These are phyloP conservation scores for Rhinella marina DNA, from an alignment of 2,797 vertebrate genomes.

Conservation along the genomic window DNA sequence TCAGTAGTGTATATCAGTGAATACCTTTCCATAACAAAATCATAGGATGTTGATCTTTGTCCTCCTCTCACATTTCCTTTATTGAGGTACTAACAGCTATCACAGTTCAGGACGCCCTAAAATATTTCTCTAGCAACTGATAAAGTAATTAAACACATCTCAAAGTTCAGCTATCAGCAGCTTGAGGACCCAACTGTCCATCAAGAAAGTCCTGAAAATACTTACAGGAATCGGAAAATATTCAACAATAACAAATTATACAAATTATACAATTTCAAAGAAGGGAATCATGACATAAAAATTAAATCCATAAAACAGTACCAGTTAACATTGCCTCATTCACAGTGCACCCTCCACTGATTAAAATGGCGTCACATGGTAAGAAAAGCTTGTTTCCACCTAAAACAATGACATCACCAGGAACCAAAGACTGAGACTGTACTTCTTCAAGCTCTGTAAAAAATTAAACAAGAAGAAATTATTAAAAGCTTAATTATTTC, in stretches of 20 bases:
- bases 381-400: constrained; percentile 64
- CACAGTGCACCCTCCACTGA: constrained; percentile 70
- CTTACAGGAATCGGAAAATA: neutral
- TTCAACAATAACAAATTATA: neutral
- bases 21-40: too few relatives aligned
- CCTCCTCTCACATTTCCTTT: too few relatives aligned
- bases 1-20: too few relatives aligned
- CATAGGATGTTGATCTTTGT: too few relatives aligned
- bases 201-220: too few relatives aligned
- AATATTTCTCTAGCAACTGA: too few relatives aligned
- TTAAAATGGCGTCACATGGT: constrained; percentile 71
- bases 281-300: neutral
- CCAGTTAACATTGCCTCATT: constrained; percentile 77
- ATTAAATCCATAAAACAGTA: constrained; percentile 34
- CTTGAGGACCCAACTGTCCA: too few relatives aligned
- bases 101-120: too few relatives aligned
- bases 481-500: too few relatives aligned
- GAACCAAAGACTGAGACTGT: constrained; percentile 68
- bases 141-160: too few relatives aligned
- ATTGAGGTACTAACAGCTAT: too few relatives aligned
- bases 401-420: constrained; percentile 70
- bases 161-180: too few relatives aligned
- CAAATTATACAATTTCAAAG: neutral
- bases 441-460: constrained; percentile 67
- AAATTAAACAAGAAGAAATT: constrained; percentile 20